Evolutionary conservation across 2,797 vertebrate genomes (phyloP), one percentile per base, ranked within the genome.

Genomic region (Ctenochaetus hawaiiensis): DNA sequence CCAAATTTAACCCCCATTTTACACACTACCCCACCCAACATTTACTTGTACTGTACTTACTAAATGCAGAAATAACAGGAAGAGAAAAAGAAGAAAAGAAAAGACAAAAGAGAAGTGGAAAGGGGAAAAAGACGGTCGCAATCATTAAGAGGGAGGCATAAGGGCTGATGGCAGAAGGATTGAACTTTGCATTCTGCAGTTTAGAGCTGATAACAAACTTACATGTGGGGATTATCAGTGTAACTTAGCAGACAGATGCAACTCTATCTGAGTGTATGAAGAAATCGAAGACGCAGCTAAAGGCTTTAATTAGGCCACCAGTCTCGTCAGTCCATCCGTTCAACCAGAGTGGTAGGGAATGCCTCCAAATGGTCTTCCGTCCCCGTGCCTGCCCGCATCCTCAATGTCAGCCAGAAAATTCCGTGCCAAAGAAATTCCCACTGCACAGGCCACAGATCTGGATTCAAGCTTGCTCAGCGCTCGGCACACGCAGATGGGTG

Each of bases 391-490:
- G 71, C 73, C 66, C 51, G 66, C 77, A 77, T 67, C 52, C 57
- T 51, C 76, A 88, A 71, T 85, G 86, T 88, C 87, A 82, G 81
- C 87, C 82, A 71, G 82, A n/a, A 57, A 47, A 51, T 23, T 64
- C 48, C 1, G 26, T 78, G 90, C 91, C 91, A 93, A 77, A 81
- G 81, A 90, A 84, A 87, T 91, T 91, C 77, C 84, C 75, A 48
- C 67, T 73, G 78, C 63, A 69, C 12, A 8, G 44, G 69, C 77
- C 79, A 0, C 74, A 83, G 67, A 62, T 74, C 84, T 62, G 2
- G 8, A 63, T 87, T 77, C 66, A 75, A 79, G 79, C 77, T 77
- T 43, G 81, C 77, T 85, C 57, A 81, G 75, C 13, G 3, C 51
- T 73, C 23, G 17, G 54, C 66, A 61, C 67, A 73, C 30, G 8